Evolutionary conservation across 2,888 invertebrate genomes (phyloP), one percentile per base, ranked within the genome.

Genomic region (Pseudococcus jackbeardsleyi): DNA sequence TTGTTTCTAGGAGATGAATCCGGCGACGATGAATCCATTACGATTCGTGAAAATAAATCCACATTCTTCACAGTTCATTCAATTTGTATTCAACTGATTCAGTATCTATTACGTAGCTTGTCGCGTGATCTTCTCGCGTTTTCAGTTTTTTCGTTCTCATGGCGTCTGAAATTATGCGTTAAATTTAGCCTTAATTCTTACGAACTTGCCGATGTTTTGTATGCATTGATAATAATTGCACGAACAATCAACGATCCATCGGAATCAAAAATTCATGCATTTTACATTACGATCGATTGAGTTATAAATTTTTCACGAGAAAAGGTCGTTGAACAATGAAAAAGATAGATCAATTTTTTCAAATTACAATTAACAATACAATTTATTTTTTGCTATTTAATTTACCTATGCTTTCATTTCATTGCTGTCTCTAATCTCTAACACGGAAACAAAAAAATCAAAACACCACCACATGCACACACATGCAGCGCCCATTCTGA

Each of bases 11-110:
- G 0, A 72, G 33, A 33, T 68, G 68, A 68, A 68, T 68, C 26
- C 68, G 26, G 15, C n/a, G n/a, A 59, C 3, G 59, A 68, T 33
- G 33, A 72, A 72, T 72, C 17, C 17, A 33, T 72, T 26, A 15
- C 17, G 17, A 9, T 84, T 84, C 48, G 22, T 19, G 50, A 84
- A 33, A 72, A 64, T n/a, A 54, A 6, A n/a, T 19, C n/a, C 59
- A 59, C 33, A 33, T 72, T 33, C 33, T 72, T 72, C 33, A 15
- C 72, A 72, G 72, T 72, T 68, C 68, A 26, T 12, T 72, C 72
- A 42, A 42, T 42, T 42, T 5, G 42, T 9, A 72, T 26, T 72
- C 33, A 33, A 11, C 26, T 33, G 26, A 33, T 72, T 33, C 22
- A 72, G 39, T 11, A 72, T 72, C 33, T 26, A 15, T 33, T 72